A percentile compares a stretch with the other conserved stretches of the same genome.
Evolutionary conservation across 2,113 vertebrate genomes (phyloP).

Genomic region (Heteronetta atricapilla): DNA sequence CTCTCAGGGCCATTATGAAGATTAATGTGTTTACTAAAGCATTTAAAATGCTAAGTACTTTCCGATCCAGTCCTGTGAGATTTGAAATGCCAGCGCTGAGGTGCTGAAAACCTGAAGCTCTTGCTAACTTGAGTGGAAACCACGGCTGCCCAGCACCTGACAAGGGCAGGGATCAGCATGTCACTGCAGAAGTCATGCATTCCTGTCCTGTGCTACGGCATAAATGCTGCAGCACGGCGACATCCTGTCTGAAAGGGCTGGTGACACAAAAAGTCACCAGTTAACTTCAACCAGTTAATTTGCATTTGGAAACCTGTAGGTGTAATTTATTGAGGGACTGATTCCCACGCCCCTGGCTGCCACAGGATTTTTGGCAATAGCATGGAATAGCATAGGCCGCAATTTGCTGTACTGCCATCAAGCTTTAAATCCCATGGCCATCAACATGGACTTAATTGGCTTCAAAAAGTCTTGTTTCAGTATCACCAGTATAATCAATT

Average conservation of each 20-base stretch:
- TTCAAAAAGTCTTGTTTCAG: not conserved
- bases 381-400: not conserved
- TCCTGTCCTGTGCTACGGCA: not conserved
- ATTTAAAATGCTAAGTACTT: slow-evolving; percentile 63
- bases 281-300: not conserved
- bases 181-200: slow-evolving; percentile 3
- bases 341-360: not conserved
- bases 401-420: not conserved
- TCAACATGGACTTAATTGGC: not conserved
- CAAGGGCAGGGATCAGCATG: not conserved
- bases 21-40: slow-evolving; percentile 66
- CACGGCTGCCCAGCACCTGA: not conserved
- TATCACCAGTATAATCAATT: not conserved
- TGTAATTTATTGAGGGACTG: not conserved
- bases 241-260: not conserved
- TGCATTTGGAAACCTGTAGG: too few relatives aligned
- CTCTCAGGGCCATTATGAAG: slow-evolving; percentile 61
- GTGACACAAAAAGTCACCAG: not conserved
- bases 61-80: slow-evolving; percentile 54
- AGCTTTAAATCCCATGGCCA: not conserved
- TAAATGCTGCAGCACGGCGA: not conserved
- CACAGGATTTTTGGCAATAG: not conserved
- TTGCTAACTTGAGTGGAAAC: slow-evolving; percentile 54
- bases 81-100: slow-evolving; percentile 27
- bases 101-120: slow-evolving; percentile 44